Conservation (phyloP, 2,113 vertebrate genomes). For the Enhydra lutris region DNA sequence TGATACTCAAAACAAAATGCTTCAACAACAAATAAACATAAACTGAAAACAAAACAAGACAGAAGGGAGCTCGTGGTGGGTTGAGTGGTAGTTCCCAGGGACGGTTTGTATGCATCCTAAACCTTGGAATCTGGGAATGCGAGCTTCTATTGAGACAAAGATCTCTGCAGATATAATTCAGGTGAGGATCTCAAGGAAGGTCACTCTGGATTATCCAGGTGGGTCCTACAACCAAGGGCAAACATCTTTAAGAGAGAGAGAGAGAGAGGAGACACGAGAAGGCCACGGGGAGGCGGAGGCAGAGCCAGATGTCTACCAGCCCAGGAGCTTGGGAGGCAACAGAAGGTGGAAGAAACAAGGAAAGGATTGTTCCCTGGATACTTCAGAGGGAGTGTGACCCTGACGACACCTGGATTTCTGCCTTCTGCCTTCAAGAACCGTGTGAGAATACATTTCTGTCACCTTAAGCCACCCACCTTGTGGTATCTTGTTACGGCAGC, state of each 20-base stretch:
- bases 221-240: not conserved
- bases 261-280: not conserved
- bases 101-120: not conserved
- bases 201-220: not conserved
- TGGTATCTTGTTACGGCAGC: not conserved
- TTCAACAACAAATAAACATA: slow-evolving; percentile 80
- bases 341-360: not conserved
- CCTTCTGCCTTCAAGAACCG: not conserved
- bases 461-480: not conserved
- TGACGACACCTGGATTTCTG: not conserved
- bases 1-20: slow-evolving; percentile 76
- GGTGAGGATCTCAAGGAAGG: not conserved
- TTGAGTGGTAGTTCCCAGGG: not conserved
- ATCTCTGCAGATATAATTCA: not conserved
- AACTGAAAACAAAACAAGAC: slow-evolving; percentile 6
- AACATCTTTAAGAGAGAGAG: not conserved
- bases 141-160: not conserved
- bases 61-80: not conserved
- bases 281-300: not conserved
- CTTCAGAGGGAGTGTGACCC: not conserved
- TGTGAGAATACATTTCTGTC: not conserved
- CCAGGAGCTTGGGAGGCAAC: not conserved
- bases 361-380: not conserved
- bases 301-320: not conserved
- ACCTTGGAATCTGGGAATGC: not conserved